These are phyloP conservation scores for Euzetes globulus DNA, from an alignment of 2,888 invertebrate species.

Conservation along the genomic window DNA sequence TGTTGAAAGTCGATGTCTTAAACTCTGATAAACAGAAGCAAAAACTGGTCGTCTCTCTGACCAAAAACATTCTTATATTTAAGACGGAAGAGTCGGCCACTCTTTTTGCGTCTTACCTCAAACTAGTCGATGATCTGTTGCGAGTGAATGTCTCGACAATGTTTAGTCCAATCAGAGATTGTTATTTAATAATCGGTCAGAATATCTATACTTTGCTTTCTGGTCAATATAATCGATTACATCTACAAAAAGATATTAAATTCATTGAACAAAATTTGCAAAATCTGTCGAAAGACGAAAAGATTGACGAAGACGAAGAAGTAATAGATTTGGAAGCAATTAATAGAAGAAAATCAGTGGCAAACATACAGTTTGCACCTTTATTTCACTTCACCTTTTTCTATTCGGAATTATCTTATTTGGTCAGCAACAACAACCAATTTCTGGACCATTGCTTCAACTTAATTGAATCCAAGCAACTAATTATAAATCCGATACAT, in stretches of 20 bases:
- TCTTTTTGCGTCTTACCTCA: not conserved
- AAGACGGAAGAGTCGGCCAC: not conserved
- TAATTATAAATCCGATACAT: slow-evolving; percentile 2
- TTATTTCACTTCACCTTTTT: not conserved
- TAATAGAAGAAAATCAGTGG: not conserved
- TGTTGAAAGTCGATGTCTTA: not conserved
- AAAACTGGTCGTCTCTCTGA: not conserved
- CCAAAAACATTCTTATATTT: not conserved
- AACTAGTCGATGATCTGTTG: not conserved
- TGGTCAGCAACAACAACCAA: not conserved
- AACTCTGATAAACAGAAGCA: not conserved
- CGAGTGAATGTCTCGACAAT: not conserved
- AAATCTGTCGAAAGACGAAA: not conserved
- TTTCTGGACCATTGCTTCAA: not conserved
- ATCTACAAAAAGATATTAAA: slow-evolving; percentile 10
- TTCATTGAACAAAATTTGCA: not conserved
- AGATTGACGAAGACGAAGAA: not conserved
- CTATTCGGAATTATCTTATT: not conserved
- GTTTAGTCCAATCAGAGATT: not conserved
- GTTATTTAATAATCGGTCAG: not conserved
- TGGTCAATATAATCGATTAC: not conserved
- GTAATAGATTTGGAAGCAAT: slow-evolving; percentile 8
- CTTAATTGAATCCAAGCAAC: not conserved
- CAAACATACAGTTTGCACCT: not conserved
- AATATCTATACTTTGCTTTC: not conserved